Conservation (phyloP, 2,113 vertebrate species). For the Heterocephalus glaber region DNA sequence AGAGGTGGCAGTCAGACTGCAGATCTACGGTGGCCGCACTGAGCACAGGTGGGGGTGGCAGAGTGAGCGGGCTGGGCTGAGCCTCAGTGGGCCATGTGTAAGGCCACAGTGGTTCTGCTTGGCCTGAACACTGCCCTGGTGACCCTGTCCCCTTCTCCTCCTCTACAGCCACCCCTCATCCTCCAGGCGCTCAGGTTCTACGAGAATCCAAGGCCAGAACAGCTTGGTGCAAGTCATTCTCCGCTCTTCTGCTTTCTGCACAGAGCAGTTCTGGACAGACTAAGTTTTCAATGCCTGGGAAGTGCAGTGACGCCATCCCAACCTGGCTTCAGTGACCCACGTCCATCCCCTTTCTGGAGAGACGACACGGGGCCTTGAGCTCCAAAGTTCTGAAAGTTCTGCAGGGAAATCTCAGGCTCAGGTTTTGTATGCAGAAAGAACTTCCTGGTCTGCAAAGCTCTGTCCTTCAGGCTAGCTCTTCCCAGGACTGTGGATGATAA, state of each 20-base stretch:
- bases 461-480: background rate
- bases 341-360: background rate
- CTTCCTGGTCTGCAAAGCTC: background rate
- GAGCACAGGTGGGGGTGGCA: background rate
- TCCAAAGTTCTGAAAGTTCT: background rate
- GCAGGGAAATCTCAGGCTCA: background rate
- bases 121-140: background rate
- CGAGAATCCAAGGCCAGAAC: background rate
- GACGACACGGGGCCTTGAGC: background rate
- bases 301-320: background rate
- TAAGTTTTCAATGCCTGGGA: background rate
- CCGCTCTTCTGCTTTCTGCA: background rate
- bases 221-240: background rate
- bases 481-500: background rate
- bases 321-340: background rate
- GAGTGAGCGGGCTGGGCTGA: background rate
- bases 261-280: background rate
- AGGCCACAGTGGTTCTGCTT: background rate
- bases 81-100: background rate
- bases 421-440: background rate
- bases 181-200: background rate
- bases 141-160: background rate
- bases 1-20: rapidly evolving
- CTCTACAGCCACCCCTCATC: background rate
- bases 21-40: background rate